Percentiles rank a stretch among this genome's conserved stretches.
These are phyloP conservation scores for Bacillus rossius DNA, from an alignment of 1,140 invertebrate genomes.

Conservation along the genomic window DNA sequence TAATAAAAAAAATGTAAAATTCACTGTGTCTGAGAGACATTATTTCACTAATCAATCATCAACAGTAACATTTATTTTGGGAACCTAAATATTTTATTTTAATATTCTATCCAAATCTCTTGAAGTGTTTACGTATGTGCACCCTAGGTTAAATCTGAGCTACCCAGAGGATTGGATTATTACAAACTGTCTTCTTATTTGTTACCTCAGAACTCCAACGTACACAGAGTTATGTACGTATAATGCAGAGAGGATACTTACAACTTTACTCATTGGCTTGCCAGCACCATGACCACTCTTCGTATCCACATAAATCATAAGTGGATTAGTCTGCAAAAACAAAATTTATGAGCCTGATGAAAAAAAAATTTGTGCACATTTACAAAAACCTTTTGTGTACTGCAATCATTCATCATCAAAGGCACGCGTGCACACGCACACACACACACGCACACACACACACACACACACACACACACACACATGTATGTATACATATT, in stretches of 20 bases:
- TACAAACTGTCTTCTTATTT: no score
- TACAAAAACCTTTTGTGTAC: background rate
- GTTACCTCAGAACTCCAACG: no score
- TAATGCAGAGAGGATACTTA: constrained; percentile 49
- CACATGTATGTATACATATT: no score
- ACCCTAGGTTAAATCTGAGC: no score
- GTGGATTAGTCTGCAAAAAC: constrained; percentile 71
- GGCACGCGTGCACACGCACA: background rate
- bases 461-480: background rate
- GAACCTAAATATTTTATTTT: no score
- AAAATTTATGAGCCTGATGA: constrained; percentile 10
- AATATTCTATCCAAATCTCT: no score
- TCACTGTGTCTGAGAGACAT: no score
- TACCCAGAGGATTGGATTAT: constrained; percentile 8
- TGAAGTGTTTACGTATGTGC: no score
- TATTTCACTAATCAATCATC: no score
- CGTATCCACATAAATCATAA: constrained; percentile 86
- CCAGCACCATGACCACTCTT: constrained; percentile 95
- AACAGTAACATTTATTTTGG: no score
- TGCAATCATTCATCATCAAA: background rate
- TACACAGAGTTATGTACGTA: no score
- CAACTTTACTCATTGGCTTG: constrained; percentile 90
- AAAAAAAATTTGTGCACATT: background rate
- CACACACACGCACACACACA: background rate
- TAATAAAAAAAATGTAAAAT: no score